Evolutionary conservation across 1,140 invertebrate species (phyloP).

Genomic region (Coboldia fuscipes): DNA sequence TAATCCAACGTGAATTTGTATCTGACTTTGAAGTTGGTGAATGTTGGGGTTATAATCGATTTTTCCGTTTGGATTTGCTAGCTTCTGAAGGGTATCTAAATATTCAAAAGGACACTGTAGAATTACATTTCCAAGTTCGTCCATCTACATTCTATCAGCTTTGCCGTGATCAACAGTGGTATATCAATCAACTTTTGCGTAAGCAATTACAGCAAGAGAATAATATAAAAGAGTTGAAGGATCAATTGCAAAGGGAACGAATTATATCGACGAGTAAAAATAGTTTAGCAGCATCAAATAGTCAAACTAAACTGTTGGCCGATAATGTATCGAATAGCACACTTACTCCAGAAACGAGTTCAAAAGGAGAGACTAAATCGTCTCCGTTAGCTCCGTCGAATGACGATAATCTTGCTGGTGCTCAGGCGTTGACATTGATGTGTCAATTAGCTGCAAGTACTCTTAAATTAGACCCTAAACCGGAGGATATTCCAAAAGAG

Average conservation of each 20-base stretch:
- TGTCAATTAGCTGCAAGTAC: too few relatives aligned
- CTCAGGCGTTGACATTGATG: too few relatives aligned
- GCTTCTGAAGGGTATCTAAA: constrained; percentile 77
- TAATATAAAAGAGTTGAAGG: constrained; percentile 70
- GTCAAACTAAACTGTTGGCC: too few relatives aligned
- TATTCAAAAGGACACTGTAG: constrained; percentile 48
- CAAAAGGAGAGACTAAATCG: too few relatives aligned
- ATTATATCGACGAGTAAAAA: too few relatives aligned
- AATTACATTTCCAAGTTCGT: constrained; percentile 72
- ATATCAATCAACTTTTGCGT: constrained; percentile 65
- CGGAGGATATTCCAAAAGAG: too few relatives aligned
- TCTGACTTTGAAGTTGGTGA: constrained; percentile 95
- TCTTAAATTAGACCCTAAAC: too few relatives aligned
- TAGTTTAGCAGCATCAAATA: too few relatives aligned
- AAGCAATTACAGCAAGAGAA: constrained; percentile 58
- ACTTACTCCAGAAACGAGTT: too few relatives aligned
- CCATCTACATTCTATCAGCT: constrained; percentile 85
- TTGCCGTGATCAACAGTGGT: constrained; percentile 84
- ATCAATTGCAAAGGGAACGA: constrained; percentile 29
- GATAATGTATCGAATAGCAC: too few relatives aligned
- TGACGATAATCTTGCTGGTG: too few relatives aligned
- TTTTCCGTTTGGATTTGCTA: constrained; percentile 75
- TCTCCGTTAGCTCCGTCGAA: too few relatives aligned
- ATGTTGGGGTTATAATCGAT: constrained; percentile 92
- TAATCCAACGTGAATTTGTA: constrained; percentile 78